phyloP scores from a whole-genome alignment of 2,888 invertebrate species.

The Aphelenchoides bicaudatus region DNA sequence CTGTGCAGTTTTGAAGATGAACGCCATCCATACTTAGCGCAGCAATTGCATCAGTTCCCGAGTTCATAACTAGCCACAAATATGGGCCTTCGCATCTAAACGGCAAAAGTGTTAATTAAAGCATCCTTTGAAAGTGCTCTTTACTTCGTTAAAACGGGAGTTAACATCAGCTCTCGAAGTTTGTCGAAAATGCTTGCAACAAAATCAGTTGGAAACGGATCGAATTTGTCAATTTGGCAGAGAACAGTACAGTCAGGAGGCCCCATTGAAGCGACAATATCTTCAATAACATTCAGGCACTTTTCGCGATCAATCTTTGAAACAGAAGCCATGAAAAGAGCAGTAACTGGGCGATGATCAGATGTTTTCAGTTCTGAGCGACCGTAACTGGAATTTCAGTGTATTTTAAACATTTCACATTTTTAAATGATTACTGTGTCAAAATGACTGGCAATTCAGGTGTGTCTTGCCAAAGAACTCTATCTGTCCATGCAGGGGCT shows the following conservation, averaged over 20 bases:
- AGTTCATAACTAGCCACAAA: slow-evolving; percentile 86
- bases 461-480: slow-evolving; percentile 79
- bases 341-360: slow-evolving; percentile 77
- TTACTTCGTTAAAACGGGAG: slow-evolving; percentile 53
- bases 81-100: no score
- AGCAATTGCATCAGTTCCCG: slow-evolving; percentile 78
- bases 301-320: slow-evolving; percentile 75
- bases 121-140: slow-evolving; percentile 10
- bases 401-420: background rate
- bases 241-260: slow-evolving; percentile 92
- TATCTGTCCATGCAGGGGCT: slow-evolving; percentile 96
- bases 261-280: slow-evolving; percentile 68
- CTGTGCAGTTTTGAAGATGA: slow-evolving; percentile 25
- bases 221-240: slow-evolving; percentile 64
- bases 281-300: slow-evolving; percentile 76
- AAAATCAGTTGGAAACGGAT: slow-evolving; percentile 41
- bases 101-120: no score
- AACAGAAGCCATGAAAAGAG: slow-evolving; percentile 81
- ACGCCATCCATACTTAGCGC: slow-evolving; percentile 63
- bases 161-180: slow-evolving; percentile 45
- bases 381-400: slow-evolving; percentile 73
- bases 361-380: slow-evolving; percentile 76
- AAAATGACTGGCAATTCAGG: slow-evolving; percentile 27
- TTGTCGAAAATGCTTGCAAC: slow-evolving; percentile 48
- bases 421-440: slow-evolving; percentile 27